Evolutionary conservation across 2,113 vertebrate genomes (phyloP), one percentile per base, ranked within the genome.

Genomic region (Glaucidium brasilianum): DNA sequence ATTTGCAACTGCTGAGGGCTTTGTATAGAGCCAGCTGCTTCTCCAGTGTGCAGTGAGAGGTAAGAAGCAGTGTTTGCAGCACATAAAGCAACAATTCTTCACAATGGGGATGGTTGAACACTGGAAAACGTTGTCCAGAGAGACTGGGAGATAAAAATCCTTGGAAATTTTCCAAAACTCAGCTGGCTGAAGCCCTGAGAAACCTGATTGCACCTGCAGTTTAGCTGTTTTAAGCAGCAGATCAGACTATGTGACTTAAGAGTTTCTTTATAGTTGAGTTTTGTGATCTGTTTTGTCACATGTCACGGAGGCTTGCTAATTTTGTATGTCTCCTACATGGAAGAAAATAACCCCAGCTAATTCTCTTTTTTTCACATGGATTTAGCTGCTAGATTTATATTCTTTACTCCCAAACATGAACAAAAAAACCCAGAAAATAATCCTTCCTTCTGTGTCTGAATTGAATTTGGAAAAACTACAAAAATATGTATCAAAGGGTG

Each of bases 291-390:
- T 80, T 67, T 71, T 80, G 68, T 91, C 29, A 20, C 19, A 2
- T 0, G 0, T 32, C 6, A 2, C 50, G 12, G 19, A 10, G 19
- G 5, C 21, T 64, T 71, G 29, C 21, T 78, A 15, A 47, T 85
- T 82, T 71, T 25, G 3, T 45, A 6, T 27, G 16, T 49, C 12
- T 91, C 5, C 23, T 76, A 7, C 9, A 2, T 35, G 53, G 22
- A 30, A n/a, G 34, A 11, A 47, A 37, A 56, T 56, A 6, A 0
- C 0, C 2, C 4, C 18, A 62, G 10, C 10, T 35, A 25, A 34
- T 69, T 34, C 2, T 63, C 1, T 21, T 83, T 21, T 83, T 68
- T 91, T 66, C 21, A 27, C 6, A 7, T 6, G 2, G 18, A 9
- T 90, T 47, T 60, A 39, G 23, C 16, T 69, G 18, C 27, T 72